phyloP scores from a whole-genome alignment of 2,113 vertebrate species.

The Gymnogyps californianus region DNA sequence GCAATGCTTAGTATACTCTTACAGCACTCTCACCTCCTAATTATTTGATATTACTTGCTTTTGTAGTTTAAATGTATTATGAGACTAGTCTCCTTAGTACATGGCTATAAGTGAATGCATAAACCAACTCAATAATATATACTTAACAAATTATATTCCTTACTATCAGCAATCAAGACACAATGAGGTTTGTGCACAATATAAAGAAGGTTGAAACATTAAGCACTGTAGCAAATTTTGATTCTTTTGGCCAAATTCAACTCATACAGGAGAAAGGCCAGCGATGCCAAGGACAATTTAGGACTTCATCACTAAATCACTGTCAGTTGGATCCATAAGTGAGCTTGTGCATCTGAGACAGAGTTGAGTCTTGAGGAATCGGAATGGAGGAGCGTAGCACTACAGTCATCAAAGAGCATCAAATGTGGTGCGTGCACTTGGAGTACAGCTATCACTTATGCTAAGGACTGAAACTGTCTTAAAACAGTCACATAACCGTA shows the following conservation, averaged over 20 bases:
- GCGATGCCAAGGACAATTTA: background rate
- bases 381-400: background rate
- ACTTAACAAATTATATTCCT: background rate
- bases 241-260: background rate
- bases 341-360: background rate
- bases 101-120: background rate
- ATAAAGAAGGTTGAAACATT: background rate
- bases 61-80: background rate
- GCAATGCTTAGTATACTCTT: background rate
- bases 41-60: constrained; percentile 39
- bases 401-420: background rate
- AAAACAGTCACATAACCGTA: background rate
- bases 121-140: background rate
- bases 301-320: background rate
- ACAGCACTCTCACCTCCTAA: background rate
- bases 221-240: background rate
- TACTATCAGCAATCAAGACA: background rate
- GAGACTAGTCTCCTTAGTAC: background rate
- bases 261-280: background rate
- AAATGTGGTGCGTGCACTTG: background rate
- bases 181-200: background rate
- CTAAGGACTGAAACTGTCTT: background rate
- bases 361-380: background rate
- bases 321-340: background rate
- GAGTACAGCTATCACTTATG: background rate